phyloP scores from a whole-genome alignment of 2,888 invertebrate species.

The Coelinius sp. region DNA sequence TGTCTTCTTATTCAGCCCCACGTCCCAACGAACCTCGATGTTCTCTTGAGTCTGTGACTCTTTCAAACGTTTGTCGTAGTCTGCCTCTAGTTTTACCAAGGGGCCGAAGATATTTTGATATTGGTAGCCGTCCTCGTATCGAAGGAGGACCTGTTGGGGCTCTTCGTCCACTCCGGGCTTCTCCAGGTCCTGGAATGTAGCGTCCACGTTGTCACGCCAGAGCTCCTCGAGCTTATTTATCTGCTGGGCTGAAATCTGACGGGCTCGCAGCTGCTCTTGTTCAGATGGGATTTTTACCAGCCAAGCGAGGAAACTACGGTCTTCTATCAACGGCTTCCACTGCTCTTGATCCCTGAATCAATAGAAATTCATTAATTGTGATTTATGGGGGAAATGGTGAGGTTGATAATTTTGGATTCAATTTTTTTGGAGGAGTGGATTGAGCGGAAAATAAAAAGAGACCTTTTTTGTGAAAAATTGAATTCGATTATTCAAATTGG shows the following conservation, averaged over 20 bases:
- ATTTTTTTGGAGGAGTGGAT: background rate
- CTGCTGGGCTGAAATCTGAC: conserved; percentile 97
- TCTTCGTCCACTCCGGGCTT: conserved; percentile 99
- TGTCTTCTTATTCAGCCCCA: conserved; percentile 97
- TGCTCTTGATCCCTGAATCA: conserved; percentile 89
- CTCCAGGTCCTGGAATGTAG: conserved; percentile 97
- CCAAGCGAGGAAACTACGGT: conserved; percentile 97
- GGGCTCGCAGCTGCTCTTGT: conserved; percentile 94
- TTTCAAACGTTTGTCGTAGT: conserved; percentile 97
- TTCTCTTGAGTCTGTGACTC: conserved; percentile 99
- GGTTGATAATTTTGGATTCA: background rate
- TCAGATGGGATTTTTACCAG: conserved; percentile 97
- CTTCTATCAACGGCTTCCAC: conserved; percentile 98
- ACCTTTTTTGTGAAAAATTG: too few relatives aligned
- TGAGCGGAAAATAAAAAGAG: too few relatives aligned
- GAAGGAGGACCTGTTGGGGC: conserved; percentile 83
- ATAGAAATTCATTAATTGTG: conserved; percentile 1
- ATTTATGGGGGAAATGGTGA: too few relatives aligned
- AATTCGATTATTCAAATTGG: too few relatives aligned
- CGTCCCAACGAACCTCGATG: conserved; percentile 98
- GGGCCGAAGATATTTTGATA: conserved; percentile 99
- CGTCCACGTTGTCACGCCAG: conserved; percentile 99
- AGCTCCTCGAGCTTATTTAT: conserved; percentile 98
- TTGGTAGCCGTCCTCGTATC: conserved; percentile 99
- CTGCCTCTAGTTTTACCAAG: conserved; percentile 96